Evolutionary conservation across 2,797 vertebrate genomes (phyloP), one percentile per base, ranked within the genome.

Genomic region (Diplodus sargus): DNA sequence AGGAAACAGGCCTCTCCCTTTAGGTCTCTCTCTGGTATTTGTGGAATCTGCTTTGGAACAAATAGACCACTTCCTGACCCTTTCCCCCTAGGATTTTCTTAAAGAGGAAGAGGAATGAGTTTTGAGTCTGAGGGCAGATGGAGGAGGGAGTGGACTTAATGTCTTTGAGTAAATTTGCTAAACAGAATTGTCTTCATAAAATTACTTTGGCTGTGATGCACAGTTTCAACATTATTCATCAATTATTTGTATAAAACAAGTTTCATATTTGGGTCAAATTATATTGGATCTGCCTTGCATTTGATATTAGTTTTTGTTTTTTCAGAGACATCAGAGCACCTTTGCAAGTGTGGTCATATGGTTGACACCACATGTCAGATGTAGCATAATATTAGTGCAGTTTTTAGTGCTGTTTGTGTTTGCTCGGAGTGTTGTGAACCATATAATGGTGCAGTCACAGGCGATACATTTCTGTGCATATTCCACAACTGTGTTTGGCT

Each of bases 1-100:
- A 78, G 90, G 86, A 92, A 89, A 66, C 62, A 74, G 68, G 84
- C 89, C 90, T 92, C 88, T 91, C 91, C 87, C 92, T 90, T 88
- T 84, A 90, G 83, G 86, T 91, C 94, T 82, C 87, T 87, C 90
- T 93, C 84, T 95, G 94, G 95, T 94, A 96, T 96, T 95, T 95
- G 89, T 91, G 94, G 95, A 96, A 96, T 95, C 91, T 92, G 90
- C 91, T 92, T 90, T 93, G 92, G 94, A 95, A 95, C 94, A 94
- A 95, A 95, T 93, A 95, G 91, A 88, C 90, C 92, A 92, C 93
- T 95, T 95, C 95, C 95, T 92, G 93, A 90, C 88, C 74, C 81
- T 70, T 68, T 90, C 89, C 93, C 90, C 87, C 74, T 30, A 88
- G 90, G 90, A 86, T 82, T 82, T 60, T 87, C 81, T 81, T 66